Evolutionary conservation across 37 sponge, comb jelly and placozoan species (phyloP).

Genomic region (Ianthella basta): DNA sequence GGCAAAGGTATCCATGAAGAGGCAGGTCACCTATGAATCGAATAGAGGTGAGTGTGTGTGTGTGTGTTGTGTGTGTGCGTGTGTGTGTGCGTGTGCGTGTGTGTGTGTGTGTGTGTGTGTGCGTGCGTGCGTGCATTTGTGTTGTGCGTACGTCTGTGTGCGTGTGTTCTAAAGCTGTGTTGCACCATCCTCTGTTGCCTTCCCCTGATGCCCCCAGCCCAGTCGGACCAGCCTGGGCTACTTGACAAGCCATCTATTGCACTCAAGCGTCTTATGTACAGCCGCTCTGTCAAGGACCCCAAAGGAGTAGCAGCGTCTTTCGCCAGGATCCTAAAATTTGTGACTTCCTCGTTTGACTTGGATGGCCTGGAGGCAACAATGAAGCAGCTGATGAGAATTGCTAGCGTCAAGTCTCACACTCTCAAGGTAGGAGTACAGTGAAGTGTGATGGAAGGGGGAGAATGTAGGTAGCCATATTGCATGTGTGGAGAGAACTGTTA

Average conservation of each 20-base stretch:
- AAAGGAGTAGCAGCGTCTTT: conserved; percentile 66
- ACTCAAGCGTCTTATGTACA: conserved; percentile 69
- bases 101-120: too few species aligned
- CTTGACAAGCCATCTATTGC: conserved; percentile 61
- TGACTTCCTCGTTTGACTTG: conserved; percentile 70
- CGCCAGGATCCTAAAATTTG: conserved; percentile 57
- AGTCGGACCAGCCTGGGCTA: conserved; percentile 21
- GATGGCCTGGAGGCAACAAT: conserved; percentile 78
- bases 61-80: not conserved
- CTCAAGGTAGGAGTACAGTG: conserved; percentile 51
- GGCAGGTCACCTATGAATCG: not conserved
- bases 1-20: not conserved
- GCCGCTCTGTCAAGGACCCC: conserved; percentile 49
- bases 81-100: too few species aligned
- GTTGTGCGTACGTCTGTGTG: too few species aligned
- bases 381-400: conserved; percentile 79
- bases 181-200: not conserved
- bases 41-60: not conserved
- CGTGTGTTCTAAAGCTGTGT: too few species aligned
- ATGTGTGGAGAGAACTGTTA: too few species aligned
- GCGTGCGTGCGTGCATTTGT: too few species aligned
- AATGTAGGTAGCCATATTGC: too few species aligned
- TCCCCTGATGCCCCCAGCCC: not conserved
- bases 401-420: conserved; percentile 66
- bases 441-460: not conserved